Evolutionary conservation across 2,797 vertebrate species (phyloP), one percentile per base, ranked within the genome.

Genomic region (Molossus molossus): DNA sequence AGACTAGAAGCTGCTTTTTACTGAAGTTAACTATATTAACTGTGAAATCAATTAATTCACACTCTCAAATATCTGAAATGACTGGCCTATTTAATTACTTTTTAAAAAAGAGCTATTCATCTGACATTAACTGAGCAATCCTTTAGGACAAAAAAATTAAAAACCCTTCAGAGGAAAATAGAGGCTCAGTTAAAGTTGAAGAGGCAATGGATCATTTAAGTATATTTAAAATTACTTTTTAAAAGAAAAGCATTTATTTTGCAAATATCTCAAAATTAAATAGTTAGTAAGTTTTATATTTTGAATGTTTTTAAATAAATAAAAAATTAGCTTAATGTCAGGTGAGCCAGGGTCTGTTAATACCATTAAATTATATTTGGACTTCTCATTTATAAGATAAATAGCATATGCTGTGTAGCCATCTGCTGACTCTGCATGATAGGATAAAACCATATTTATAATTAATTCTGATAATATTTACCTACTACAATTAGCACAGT

Each of bases 21-120:
- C 0, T 96, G 73, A 94, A 93, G 94, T 94, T 94, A 96, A 96
- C 96, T 85, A 33, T 62, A 67, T 62, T 95, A 96, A 90, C 55
- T 90, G 87, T 94, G 80, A 97, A 98, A 94, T 92, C 85, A 87
- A 80, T 33, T 50, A 92, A 96, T 92, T 81, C 57, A 69, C 53
- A 67, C 80, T 95, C 95, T 96, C 90, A 92, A 86, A 95, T 97
- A 94, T 92, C 58, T 90, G 60, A 90, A 96, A 93, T 73, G 33
- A 75, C 72, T 96, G 40, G 57, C 12, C 23, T 64, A 90, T 82
- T 83, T 87, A 79, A 96, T 85, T 90, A 84, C 20, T 37, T 57
- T 81, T 93, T 94, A 12, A 33, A 84, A 65, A 79, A 93, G 13
- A 77, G n/a, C 45, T 48, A 73, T 55, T 81, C 20, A 87, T 85